Evolutionary conservation across 2,888 invertebrate genomes (phyloP).

Genomic region (Himalopsyche kuldschensis): DNA sequence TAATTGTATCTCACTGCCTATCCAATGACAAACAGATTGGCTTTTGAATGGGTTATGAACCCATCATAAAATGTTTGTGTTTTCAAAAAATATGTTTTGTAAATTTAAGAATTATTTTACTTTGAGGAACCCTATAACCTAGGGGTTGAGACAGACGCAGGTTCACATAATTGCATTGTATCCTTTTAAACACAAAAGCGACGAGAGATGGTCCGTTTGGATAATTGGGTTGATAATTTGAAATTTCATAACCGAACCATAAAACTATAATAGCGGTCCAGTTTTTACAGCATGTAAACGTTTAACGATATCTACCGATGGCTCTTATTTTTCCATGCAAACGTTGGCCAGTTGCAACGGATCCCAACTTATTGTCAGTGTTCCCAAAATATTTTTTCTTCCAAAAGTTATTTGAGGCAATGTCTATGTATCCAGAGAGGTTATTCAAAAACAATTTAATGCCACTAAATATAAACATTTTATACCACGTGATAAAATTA

Average conservation of each 20-base stretch:
- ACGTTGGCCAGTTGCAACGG: not conserved
- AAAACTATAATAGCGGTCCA: constrained; percentile 23
- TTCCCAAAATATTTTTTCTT: not conserved
- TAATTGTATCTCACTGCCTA: too few relatives aligned
- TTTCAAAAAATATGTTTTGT: too few relatives aligned
- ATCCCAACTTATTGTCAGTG: not conserved
- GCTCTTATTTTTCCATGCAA: not conserved
- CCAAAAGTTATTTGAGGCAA: too few relatives aligned
- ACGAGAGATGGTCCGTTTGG: not conserved
- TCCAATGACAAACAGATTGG: too few relatives aligned
- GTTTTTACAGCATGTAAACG: constrained; percentile 35
- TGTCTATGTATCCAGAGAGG: too few relatives aligned
- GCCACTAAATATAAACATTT: too few relatives aligned
- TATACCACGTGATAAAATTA: too few relatives aligned
- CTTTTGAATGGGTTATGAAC: too few relatives aligned
- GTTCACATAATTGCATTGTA: constrained; percentile 12
- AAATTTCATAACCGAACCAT: constrained; percentile 13
- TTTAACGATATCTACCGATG: constrained; percentile 23
- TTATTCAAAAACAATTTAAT: too few relatives aligned
- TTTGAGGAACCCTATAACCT: too few relatives aligned
- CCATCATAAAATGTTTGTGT: too few relatives aligned
- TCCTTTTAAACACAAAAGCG: constrained; percentile 1
- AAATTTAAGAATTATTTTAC: too few relatives aligned
- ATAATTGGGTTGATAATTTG: constrained; percentile 18
- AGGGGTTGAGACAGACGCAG: not conserved